Conservation (phyloP, 2,797 vertebrate genomes). For the Atherinosoma microstoma region DNA sequence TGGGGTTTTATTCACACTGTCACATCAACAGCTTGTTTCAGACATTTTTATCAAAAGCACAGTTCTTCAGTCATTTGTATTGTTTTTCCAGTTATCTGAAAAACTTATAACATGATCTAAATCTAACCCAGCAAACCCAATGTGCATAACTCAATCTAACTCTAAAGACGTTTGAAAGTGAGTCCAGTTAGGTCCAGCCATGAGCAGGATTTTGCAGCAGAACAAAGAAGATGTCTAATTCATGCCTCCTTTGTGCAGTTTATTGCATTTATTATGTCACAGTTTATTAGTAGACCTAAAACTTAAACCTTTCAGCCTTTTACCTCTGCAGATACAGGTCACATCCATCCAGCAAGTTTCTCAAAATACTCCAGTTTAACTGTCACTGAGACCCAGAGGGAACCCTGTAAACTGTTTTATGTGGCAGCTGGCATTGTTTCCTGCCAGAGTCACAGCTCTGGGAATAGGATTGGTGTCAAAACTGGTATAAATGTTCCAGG, state of each 20-base stretch:
- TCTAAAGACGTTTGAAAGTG: background rate
- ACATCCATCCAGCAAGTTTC: constrained; percentile 28
- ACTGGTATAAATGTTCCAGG: constrained; percentile 48
- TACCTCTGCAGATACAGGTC: constrained; percentile 45
- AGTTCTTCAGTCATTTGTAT: background rate
- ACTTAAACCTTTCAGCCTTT: constrained; percentile 23
- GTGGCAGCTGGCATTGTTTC: constrained; percentile 46
- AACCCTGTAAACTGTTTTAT: constrained; percentile 38
- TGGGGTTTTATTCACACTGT: background rate
- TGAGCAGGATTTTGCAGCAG: constrained; percentile 19
- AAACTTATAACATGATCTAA: background rate
- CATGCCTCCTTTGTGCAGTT: constrained; percentile 42
- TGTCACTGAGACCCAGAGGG: constrained; percentile 22
- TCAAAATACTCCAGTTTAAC: constrained; percentile 37
- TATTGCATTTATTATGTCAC: constrained; percentile 57
- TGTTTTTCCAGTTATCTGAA: background rate
- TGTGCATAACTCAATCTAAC: background rate
- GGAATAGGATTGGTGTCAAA: constrained; percentile 44
- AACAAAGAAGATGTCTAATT: constrained; percentile 61
- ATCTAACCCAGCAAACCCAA: background rate
- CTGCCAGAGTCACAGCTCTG: constrained; percentile 46
- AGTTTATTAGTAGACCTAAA: constrained; percentile 46
- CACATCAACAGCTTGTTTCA: background rate
- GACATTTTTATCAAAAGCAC: background rate
- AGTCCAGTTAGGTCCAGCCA: background rate